These are phyloP conservation scores for Sander lucioperca DNA, from an alignment of 2,113 vertebrate species.

Conservation along the genomic window DNA sequence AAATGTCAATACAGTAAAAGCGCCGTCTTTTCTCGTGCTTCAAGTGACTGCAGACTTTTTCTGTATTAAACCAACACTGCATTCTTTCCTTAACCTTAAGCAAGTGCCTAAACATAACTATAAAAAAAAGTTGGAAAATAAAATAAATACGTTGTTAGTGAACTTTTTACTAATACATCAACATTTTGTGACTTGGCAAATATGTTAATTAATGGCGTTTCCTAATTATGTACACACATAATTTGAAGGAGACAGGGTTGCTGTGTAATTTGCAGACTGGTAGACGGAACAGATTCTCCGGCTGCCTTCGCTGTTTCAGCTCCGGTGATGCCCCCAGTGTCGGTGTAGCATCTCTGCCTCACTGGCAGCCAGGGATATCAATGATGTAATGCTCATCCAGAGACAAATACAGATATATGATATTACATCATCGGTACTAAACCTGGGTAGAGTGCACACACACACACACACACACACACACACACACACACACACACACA, in stretches of 20 bases:
- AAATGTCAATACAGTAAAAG: too few relatives aligned
- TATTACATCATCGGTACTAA: constrained; percentile 77
- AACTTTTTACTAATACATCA: neutral
- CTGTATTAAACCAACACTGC: neutral
- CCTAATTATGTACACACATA: neutral
- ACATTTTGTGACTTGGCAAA: neutral
- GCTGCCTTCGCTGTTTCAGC: constrained; percentile 19
- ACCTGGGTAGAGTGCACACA: constrained; percentile 52
- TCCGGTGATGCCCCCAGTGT: constrained; percentile 38
- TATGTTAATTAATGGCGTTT: neutral
- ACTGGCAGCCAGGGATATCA: constrained; percentile 52
- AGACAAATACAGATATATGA: constrained; percentile 66
- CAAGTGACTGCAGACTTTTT: too few relatives aligned
- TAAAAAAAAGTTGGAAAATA: neutral
- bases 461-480: constrained; percentile 32
- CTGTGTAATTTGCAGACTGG: constrained; percentile 17
- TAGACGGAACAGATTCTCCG: neutral
- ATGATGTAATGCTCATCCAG: constrained; percentile 80
- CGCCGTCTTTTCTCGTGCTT: too few relatives aligned
- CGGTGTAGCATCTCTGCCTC: constrained; percentile 50
- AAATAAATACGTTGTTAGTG: neutral
- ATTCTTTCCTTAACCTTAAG: neutral
- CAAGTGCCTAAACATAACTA: neutral
- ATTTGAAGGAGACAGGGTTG: neutral
- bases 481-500: constrained; percentile 38